Evolutionary conservation across 2,888 invertebrate species (phyloP).

Genomic region (Caenorhabditis wallacei): DNA sequence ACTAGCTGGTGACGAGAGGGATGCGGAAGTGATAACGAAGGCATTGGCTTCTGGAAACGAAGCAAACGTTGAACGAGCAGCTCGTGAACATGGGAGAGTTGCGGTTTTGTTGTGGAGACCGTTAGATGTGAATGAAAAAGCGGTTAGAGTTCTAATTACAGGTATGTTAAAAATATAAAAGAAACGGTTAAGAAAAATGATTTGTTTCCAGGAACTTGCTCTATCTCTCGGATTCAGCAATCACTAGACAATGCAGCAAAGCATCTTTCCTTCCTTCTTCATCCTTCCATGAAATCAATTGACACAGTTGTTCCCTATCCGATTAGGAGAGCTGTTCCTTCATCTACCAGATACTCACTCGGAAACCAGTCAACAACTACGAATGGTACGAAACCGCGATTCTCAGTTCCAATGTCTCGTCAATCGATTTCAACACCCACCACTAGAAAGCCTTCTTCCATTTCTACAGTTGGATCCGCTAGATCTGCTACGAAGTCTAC

Average conservation of each 20-base stretch:
- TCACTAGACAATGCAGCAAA: constrained; percentile 58
- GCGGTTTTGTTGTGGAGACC: constrained; percentile 65
- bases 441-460: too few relatives aligned
- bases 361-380: too few relatives aligned
- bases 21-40: constrained; percentile 60
- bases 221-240: constrained; percentile 55
- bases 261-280: constrained; percentile 56
- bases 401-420: too few relatives aligned
- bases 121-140: constrained; percentile 28
- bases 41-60: constrained; percentile 60
- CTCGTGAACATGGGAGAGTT: constrained; percentile 51
- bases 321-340: background rate
- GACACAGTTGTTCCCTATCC: constrained; percentile 22
- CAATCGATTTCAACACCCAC: too few relatives aligned
- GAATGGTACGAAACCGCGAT: too few relatives aligned
- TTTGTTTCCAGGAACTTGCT: constrained; percentile 47
- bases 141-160: constrained; percentile 51
- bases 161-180: constrained; percentile 8
- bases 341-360: constrained; percentile 35
- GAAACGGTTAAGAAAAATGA: background rate
- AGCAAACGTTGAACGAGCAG: constrained; percentile 48
- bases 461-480: too few relatives aligned
- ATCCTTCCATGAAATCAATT: constrained; percentile 32
- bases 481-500: too few relatives aligned
- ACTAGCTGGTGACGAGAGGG: constrained; percentile 67